Evolutionary conservation across 2,888 invertebrate genomes (phyloP).

Genomic region (Tuberolachnus salignus): DNA sequence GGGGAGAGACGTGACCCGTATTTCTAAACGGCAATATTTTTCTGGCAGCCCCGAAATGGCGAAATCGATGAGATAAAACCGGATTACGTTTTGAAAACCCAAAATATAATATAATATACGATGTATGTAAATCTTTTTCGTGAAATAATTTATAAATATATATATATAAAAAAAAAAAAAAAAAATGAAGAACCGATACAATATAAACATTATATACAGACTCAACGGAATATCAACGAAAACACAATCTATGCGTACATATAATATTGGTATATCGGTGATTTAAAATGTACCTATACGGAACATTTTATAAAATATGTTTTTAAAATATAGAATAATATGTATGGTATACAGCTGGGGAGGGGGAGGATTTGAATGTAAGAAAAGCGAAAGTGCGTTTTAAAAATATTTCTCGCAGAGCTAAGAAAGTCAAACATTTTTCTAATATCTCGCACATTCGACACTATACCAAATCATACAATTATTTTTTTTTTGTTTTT

Average conservation of each 20-base stretch:
- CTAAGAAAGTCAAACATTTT: too few relatives aligned
- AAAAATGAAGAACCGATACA: not conserved
- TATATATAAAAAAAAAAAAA: not conserved
- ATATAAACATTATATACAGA: not conserved
- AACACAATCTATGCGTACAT: not conserved
- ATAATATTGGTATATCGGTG: not conserved
- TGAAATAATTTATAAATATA: too few relatives aligned
- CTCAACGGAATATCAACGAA: not conserved
- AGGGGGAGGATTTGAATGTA: too few relatives aligned
- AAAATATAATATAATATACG: not conserved
- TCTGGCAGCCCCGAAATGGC: not conserved
- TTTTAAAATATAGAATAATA: too few relatives aligned
- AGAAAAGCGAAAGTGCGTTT: too few relatives aligned
- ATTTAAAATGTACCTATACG: not conserved
- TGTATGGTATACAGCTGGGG: too few relatives aligned
- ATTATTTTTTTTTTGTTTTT: too few relatives aligned
- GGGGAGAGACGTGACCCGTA: not conserved
- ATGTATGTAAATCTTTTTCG: slow-evolving; percentile 6
- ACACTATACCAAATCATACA: too few relatives aligned
- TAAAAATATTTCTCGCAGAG: too few relatives aligned
- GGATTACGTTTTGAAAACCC: slow-evolving; percentile 14
- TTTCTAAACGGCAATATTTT: slow-evolving; percentile 12
- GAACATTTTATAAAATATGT: not conserved
- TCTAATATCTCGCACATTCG: too few relatives aligned
- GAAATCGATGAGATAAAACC: slow-evolving; percentile 15